Evolutionary conservation across 2,888 invertebrate genomes (phyloP).

Genomic region (Patella ulyssiponensis): DNA sequence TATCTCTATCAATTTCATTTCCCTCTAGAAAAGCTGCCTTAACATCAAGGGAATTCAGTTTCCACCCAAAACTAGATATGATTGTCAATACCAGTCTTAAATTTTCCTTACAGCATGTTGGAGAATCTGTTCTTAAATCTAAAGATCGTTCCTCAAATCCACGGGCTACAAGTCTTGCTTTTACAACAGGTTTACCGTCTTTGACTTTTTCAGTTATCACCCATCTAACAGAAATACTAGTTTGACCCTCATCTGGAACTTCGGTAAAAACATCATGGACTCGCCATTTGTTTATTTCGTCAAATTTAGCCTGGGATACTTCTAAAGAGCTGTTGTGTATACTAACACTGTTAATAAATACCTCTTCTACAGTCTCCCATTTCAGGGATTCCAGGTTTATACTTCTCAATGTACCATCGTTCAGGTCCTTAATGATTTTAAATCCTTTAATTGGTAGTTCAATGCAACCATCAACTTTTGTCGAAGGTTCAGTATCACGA

Average conservation of each 20-base stretch:
- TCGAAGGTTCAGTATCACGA: no score
- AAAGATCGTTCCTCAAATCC: slow-evolving; percentile 3
- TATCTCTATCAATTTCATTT: no score
- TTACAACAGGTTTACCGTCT: background rate
- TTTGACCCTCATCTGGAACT: background rate
- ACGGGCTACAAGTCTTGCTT: background rate
- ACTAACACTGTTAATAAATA: background rate
- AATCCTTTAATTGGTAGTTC: background rate
- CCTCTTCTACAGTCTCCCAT: background rate
- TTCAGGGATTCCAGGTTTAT: background rate
- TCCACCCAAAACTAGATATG: no score
- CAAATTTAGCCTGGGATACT: background rate
- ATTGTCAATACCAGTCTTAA: no score
- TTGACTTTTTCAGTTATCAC: background rate
- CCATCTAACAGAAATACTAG: background rate
- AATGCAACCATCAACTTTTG: no score
- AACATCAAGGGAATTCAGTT: no score
- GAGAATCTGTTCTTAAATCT: no score
- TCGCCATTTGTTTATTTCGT: slow-evolving; percentile 1
- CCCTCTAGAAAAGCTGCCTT: no score
- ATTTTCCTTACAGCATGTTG: no score
- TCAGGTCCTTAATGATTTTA: background rate
- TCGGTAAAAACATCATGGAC: background rate
- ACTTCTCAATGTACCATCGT: background rate
- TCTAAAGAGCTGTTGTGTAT: background rate